phyloP scores from a whole-genome alignment of 2,797 vertebrate genomes.

The Hydrocynus forskahlii region DNA sequence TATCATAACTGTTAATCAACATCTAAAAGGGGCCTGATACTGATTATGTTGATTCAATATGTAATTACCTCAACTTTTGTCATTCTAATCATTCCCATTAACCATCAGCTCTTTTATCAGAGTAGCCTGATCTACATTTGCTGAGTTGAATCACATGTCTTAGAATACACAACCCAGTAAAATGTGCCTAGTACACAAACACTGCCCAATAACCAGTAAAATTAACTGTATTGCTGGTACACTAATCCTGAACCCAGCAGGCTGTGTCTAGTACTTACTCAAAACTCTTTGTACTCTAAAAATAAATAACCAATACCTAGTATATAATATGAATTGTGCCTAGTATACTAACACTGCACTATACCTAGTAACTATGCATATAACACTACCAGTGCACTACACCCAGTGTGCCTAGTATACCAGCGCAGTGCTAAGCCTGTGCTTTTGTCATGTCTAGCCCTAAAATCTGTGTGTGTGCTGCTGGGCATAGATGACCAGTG shows the following conservation, averaged over 20 bases:
- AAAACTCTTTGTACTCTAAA: background rate
- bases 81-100: conserved; percentile 3
- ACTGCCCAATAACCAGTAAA: background rate
- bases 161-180: no score
- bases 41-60: conserved; percentile 5
- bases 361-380: background rate
- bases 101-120: conserved; percentile 1
- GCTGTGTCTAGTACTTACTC: no score
- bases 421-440: background rate
- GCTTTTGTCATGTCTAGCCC: background rate
- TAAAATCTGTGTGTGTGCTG: background rate
- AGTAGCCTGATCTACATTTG: background rate
- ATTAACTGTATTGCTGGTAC: no score
- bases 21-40: background rate
- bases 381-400: background rate
- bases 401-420: background rate
- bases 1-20: background rate
- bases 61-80: background rate
- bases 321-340: no score
- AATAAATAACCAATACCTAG: no score
- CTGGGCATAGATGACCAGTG: background rate
- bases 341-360: background rate
- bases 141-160: background rate
- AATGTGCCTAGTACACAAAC: background rate
- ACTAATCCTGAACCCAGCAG: no score